Evolutionary conservation across 1,140 invertebrate species (phyloP).

Genomic region (Lithobius niger): DNA sequence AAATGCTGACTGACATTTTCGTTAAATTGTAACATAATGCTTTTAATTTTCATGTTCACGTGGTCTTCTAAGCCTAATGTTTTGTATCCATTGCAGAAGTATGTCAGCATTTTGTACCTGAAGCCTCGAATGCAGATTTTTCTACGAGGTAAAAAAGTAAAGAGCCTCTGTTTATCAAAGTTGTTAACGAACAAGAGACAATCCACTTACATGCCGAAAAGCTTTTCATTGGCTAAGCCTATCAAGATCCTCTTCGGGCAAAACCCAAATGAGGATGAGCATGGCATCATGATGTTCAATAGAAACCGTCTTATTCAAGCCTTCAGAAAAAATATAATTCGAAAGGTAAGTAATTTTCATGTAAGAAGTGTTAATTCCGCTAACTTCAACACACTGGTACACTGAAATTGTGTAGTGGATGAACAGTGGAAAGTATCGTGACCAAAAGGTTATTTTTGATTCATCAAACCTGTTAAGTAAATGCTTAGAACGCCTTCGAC

Average conservation of each 20-base stretch:
- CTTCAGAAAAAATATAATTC: neutral
- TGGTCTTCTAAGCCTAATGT: no score
- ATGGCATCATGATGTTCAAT: neutral
- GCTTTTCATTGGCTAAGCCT: neutral
- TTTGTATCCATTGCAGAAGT: neutral
- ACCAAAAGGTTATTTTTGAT: no score
- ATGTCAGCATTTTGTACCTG: neutral
- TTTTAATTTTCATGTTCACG: no score
- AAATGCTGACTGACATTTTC: no score
- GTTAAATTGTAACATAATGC: no score
- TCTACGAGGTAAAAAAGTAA: neutral
- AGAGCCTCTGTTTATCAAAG: neutral
- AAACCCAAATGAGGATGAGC: neutral
- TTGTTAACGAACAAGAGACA: neutral
- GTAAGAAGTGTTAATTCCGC: no score
- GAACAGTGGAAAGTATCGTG: no score
- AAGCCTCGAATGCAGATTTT: conserved; percentile 1
- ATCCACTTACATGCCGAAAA: neutral
- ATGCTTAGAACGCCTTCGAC: no score
- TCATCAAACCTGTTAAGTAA: no score
- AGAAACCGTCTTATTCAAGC: conserved; percentile 1
- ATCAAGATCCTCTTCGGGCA: neutral
- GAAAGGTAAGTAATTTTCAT: neutral
- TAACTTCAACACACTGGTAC: no score
- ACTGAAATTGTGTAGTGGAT: no score